Evolutionary conservation across 2,113 vertebrate genomes (phyloP).

Genomic region (Eupsittula cactorum): DNA sequence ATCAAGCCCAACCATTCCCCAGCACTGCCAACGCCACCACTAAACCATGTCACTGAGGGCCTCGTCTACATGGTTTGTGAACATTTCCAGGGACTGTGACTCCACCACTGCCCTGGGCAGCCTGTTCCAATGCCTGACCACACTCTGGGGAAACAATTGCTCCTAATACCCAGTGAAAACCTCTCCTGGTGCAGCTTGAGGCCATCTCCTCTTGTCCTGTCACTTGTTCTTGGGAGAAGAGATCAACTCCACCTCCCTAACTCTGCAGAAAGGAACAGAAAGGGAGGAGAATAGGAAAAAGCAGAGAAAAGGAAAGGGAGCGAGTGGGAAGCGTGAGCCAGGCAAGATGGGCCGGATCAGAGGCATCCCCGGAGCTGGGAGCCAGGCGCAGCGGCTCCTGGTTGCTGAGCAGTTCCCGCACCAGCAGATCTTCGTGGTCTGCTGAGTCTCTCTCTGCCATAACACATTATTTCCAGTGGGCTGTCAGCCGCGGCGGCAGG

Average conservation of each 20-base stretch:
- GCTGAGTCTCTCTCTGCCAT: constrained; percentile 83
- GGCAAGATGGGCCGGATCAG: fast-evolving
- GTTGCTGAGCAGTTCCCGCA: constrained; percentile 60
- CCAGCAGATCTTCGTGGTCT: constrained; percentile 76
- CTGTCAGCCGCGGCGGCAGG: constrained; percentile 72
- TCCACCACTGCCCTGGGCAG: neutral
- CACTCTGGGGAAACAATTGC: neutral
- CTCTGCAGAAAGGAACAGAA: fast-evolving
- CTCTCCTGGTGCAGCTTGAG: neutral
- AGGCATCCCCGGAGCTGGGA: neutral
- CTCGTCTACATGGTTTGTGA: neutral
- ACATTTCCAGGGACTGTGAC: neutral
- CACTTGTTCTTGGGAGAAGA: neutral
- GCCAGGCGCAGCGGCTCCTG: constrained; percentile 55
- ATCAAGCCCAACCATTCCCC: neutral
- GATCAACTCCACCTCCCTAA: neutral
- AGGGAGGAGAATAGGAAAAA: neutral
- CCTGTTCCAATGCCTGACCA: neutral
- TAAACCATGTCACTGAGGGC: neutral
- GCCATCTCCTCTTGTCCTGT: neutral
- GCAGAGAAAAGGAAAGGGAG: neutral
- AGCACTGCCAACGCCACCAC: neutral
- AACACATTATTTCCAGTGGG: constrained; percentile 85
- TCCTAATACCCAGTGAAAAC: neutral
- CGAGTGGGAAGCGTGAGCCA: neutral